Evolutionary conservation across 2,888 invertebrate species (phyloP).

Genomic region (Drosophila villosipedis): DNA sequence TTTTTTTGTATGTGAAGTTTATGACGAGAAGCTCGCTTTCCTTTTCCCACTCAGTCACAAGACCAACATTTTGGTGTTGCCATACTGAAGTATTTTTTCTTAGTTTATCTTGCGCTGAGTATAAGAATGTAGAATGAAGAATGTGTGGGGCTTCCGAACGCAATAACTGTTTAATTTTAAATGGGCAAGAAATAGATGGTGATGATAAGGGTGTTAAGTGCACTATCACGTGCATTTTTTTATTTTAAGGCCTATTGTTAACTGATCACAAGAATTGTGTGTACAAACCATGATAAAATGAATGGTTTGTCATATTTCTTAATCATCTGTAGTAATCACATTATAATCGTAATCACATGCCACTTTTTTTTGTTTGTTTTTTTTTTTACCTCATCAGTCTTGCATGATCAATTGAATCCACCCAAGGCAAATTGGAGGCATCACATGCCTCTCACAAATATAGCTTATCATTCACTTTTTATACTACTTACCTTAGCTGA

Average conservation of each 20-base stretch:
- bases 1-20: conserved; percentile 68
- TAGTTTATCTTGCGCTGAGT: conserved; percentile 25
- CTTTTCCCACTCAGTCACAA: conserved; percentile 72
- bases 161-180: conserved; percentile 6
- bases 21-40: conserved; percentile 64
- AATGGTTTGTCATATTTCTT: conserved; percentile 16
- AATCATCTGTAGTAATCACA: conserved; percentile 20
- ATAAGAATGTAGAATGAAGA: conserved; percentile 22
- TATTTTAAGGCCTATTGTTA: conserved; percentile 8
- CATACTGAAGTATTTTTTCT: conserved; percentile 54
- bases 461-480: conserved; percentile 50
- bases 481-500: conserved; percentile 52
- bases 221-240: conserved; percentile 21
- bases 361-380: conserved; percentile 12
- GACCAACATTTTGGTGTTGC: conserved; percentile 69
- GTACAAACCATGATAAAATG: conserved; percentile 56
- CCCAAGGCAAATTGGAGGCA: conserved; percentile 26
- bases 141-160: conserved; percentile 40
- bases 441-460: conserved; percentile 62
- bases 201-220: neutral
- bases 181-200: neutral
- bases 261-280: conserved; percentile 27
- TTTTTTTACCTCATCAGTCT: conserved; percentile 19
- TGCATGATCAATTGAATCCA: conserved; percentile 52
- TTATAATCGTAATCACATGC: conserved; percentile 73